phyloP scores from a whole-genome alignment of 2,113 vertebrate genomes.

The Euleptes europaea region DNA sequence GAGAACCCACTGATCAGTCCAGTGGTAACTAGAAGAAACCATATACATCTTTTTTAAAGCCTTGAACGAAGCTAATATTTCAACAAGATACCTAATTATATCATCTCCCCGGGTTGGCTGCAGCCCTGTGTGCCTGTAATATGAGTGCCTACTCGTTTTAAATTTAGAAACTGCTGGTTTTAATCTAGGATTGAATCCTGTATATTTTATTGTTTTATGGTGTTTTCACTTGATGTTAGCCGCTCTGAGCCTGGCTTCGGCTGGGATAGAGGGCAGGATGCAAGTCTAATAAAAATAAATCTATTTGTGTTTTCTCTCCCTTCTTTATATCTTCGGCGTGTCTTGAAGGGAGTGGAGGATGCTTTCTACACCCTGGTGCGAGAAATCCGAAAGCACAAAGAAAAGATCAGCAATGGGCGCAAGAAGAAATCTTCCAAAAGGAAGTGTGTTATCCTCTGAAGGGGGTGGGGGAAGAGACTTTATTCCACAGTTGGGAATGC shows the following conservation, averaged over 20 bases:
- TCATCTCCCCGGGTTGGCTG: no score
- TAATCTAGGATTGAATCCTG: no score
- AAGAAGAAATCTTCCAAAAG: conserved; percentile 84
- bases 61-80: neutral
- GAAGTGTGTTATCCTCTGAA: conserved; percentile 80
- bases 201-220: no score
- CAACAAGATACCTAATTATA: neutral
- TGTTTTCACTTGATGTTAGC: no score
- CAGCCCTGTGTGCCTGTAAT: no score
- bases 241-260: no score
- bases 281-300: no score
- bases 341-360: conserved; percentile 82
- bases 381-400: conserved; percentile 85
- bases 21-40: neutral
- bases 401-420: conserved; percentile 85
- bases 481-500: conserved; percentile 6
- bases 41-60: neutral
- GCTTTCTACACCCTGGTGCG: conserved; percentile 88
- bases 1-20: neutral
- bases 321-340: neutral
- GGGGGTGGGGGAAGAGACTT: conserved; percentile 41
- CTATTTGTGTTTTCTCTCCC: neutral
- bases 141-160: no score
- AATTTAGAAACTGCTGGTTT: no score
- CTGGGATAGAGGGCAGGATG: no score